Conservation (phyloP, 30 jellyfish, hydroid and myxozoan genomes). For the Turritopsis rubra region DNA sequence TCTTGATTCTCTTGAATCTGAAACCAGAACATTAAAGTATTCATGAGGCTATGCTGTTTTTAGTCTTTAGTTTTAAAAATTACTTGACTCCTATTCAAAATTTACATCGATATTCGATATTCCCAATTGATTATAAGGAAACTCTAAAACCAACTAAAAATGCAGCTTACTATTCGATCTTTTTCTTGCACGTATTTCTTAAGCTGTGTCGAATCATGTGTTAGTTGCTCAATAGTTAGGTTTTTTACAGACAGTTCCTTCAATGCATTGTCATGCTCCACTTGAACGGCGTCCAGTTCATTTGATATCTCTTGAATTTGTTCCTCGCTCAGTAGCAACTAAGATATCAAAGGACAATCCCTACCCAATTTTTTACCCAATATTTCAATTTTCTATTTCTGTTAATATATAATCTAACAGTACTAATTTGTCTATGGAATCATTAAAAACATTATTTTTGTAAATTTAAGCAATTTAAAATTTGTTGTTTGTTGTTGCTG, state of each 20-base stretch:
- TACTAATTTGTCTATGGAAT: too few species aligned
- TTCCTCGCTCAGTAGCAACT: conserved; percentile 1
- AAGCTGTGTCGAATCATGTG: conserved; percentile 37
- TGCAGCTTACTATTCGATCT: conserved; percentile 20
- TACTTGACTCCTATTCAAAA: too few species aligned
- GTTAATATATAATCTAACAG: not conserved
- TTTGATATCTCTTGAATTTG: conserved; percentile 11
- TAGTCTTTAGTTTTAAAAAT: too few species aligned
- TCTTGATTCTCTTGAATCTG: conserved; percentile 55
- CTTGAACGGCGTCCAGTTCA: conserved; percentile 52
- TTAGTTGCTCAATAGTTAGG: conserved; percentile 26
- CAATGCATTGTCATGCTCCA: conserved; percentile 43
- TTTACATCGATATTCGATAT: too few species aligned
- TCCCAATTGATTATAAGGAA: too few species aligned
- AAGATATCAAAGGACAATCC: not conserved
- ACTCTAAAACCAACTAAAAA: too few species aligned
- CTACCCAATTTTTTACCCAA: not conserved
- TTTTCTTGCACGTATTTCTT: conserved; percentile 61
- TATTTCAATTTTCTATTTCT: too few species aligned
- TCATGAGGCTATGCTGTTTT: too few species aligned
- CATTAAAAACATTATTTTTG: too few species aligned
- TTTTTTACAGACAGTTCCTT: conserved; percentile 54
- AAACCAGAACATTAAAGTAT: not conserved
- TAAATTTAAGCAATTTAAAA: too few species aligned
- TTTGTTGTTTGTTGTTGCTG: too few species aligned